Evolutionary conservation across 2,113 vertebrate genomes (phyloP).

Genomic region (Mesoclemmys tuberculata): DNA sequence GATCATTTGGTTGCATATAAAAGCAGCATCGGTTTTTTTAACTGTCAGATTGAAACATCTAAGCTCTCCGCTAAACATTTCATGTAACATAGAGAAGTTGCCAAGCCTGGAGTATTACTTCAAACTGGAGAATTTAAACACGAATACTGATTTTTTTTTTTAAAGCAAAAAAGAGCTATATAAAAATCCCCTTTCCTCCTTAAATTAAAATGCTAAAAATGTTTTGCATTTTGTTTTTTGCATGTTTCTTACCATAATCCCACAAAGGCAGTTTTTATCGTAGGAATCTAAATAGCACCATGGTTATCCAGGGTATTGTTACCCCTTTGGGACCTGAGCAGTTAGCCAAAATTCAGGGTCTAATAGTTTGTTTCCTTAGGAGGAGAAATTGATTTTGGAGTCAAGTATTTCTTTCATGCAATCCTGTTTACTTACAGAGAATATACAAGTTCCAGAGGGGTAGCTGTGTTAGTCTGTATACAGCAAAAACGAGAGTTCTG

Average conservation of each 20-base stretch:
- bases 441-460: too few species aligned
- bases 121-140: constrained; percentile 23
- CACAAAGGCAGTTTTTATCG: too few species aligned
- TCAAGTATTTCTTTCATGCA: too few species aligned
- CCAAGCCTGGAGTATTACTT: constrained; percentile 32
- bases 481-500: too few species aligned
- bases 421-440: too few species aligned
- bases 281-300: too few species aligned
- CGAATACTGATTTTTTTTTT: constrained; percentile 25
- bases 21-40: constrained; percentile 62
- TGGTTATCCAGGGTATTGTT: too few species aligned
- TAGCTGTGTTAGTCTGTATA: too few species aligned
- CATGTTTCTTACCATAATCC: not conserved
- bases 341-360: too few species aligned
- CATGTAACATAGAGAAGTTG: constrained; percentile 35
- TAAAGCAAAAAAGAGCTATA: not conserved
- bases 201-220: not conserved
- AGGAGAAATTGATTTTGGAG: too few species aligned
- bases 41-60: constrained; percentile 57
- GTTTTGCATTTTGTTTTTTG: not conserved
- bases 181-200: not conserved
- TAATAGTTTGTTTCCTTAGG: too few species aligned
- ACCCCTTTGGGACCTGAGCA: too few species aligned
- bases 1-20: constrained; percentile 63
- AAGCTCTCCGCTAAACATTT: constrained; percentile 40